phyloP scores from a whole-genome alignment of 2,888 invertebrate genomes.

The Acrobasis consociella region DNA sequence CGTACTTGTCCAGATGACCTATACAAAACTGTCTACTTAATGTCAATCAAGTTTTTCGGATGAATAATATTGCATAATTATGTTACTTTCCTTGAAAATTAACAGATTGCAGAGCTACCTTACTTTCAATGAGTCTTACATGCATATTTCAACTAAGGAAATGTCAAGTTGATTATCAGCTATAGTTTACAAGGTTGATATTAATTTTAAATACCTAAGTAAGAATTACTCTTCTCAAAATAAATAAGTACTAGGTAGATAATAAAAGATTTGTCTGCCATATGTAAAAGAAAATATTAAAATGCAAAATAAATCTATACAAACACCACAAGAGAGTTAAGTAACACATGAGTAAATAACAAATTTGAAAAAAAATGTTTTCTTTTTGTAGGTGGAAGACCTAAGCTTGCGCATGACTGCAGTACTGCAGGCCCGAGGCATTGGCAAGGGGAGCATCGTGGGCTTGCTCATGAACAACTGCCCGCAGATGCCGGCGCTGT shows the following conservation, averaged over 20 bases:
- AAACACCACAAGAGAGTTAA: too few species aligned
- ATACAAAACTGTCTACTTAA: neutral
- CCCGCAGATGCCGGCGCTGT: slow-evolving; percentile 94
- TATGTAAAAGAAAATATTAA: too few species aligned
- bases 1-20: slow-evolving; percentile 17
- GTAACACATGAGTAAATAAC: too few species aligned
- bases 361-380: neutral
- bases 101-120: slow-evolving; percentile 1
- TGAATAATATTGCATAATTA: neutral
- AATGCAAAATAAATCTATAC: too few species aligned
- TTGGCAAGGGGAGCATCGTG: slow-evolving; percentile 93
- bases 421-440: slow-evolving; percentile 89
- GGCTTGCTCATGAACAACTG: slow-evolving; percentile 95
- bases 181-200: too few species aligned
- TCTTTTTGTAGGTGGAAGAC: slow-evolving; percentile 87
- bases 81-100: slow-evolving; percentile 8
- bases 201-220: too few species aligned
- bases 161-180: slow-evolving; percentile 6
- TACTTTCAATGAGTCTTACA: slow-evolving; percentile 3
- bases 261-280: too few species aligned
- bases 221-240: too few species aligned
- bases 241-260: too few species aligned
- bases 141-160: neutral
- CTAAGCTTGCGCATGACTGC: slow-evolving; percentile 93
- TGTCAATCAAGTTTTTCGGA: neutral